phyloP scores from a whole-genome alignment of 2,888 invertebrate genomes.

The Dexiosoma caninum region DNA sequence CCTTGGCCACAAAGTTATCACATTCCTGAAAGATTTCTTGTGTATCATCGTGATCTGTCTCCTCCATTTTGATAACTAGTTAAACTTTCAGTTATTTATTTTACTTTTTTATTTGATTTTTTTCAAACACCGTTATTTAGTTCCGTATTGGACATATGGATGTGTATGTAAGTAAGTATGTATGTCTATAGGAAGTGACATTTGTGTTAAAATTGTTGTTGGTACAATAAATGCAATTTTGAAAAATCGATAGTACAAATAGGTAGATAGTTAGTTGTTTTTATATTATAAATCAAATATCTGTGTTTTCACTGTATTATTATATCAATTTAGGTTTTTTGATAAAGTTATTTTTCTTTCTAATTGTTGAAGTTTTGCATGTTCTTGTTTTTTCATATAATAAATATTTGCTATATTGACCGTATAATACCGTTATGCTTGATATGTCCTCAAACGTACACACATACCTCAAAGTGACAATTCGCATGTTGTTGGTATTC shows the following conservation, averaged over 20 bases:
- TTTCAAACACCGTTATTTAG: no score
- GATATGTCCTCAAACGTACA: background rate
- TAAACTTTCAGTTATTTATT: background rate
- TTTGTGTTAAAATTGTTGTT: background rate
- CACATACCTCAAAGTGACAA: background rate
- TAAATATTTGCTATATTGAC: background rate
- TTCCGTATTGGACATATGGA: no score
- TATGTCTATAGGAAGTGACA: background rate
- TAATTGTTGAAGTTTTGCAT: background rate
- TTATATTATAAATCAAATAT: background rate
- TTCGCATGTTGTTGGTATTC: no score
- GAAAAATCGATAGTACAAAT: conserved; percentile 38
- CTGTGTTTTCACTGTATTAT: background rate
- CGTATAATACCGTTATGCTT: conserved; percentile 22
- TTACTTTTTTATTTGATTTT: background rate
- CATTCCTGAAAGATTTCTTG: conserved; percentile 29
- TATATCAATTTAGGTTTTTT: background rate
- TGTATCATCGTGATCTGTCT: background rate
- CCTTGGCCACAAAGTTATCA: background rate
- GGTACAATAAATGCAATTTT: conserved; percentile 9
- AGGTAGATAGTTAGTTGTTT: background rate
- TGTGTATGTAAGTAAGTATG: background rate
- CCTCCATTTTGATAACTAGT: background rate
- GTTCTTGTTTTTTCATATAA: background rate
- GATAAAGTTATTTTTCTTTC: background rate